phyloP scores from a whole-genome alignment of 2,113 vertebrate genomes.

The Catharus fuscescens region DNA sequence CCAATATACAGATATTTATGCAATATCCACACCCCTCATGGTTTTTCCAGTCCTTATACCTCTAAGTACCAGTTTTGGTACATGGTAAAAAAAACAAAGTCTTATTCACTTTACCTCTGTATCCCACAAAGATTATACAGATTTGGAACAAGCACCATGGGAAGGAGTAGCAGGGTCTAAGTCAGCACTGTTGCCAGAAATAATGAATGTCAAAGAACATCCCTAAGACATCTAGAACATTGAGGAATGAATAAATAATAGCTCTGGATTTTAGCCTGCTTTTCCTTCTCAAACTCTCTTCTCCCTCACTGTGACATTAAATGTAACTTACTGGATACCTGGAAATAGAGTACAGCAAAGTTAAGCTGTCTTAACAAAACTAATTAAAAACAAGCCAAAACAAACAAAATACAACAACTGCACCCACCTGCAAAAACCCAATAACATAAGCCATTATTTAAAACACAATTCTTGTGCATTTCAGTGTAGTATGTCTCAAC shows the following conservation, averaged over 20 bases:
- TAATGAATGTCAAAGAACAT: conserved; percentile 15
- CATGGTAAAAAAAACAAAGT: not conserved
- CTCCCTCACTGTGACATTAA: not conserved
- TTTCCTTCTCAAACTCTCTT: not conserved
- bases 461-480: not conserved
- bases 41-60: not conserved
- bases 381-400: not conserved
- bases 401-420: not conserved
- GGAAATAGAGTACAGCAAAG: not conserved
- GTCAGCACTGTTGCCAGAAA: conserved; percentile 41
- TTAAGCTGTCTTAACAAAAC: not conserved
- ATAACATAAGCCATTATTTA: not conserved
- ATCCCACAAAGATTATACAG: not conserved
- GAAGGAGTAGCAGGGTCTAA: not conserved
- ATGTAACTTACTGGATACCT: not conserved
- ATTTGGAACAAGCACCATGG: not conserved
- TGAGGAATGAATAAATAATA: conserved; percentile 33
- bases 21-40: not conserved
- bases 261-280: not conserved
- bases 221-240: conserved; percentile 19
- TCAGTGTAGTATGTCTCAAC: not conserved
- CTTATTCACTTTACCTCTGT: not conserved
- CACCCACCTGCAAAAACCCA: rapidly evolving
- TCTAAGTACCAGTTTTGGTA: not conserved
- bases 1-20: not conserved